Base-by-base conservation (phyloP, 2,797 vertebrate genomes). In the Anolis apletophallus region DNA sequence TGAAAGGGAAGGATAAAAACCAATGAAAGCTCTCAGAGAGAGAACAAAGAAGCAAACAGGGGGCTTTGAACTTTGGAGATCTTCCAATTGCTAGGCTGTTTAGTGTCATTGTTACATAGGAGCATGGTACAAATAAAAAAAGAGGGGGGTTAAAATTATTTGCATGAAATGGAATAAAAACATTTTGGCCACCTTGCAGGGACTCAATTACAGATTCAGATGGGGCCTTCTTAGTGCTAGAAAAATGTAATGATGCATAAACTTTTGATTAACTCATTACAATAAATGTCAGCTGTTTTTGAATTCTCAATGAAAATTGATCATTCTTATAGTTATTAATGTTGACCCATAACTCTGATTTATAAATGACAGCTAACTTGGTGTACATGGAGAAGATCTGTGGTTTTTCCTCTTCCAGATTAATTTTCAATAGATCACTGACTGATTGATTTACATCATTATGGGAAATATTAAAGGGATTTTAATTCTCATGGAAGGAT, bases 21-120 rank as follows among this genome's bases (percentile, higher is more conserved):
- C 57, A 77, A 67, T 81, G 72, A 82, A 87, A 71, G 36, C 3
- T 84, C 5, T 68, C 12, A 85, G 29, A 77, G 88, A 13, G 0
- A 61, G 21, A 90, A 34, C 67, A 84, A 81, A 8, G 12, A 79
- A 19, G 3, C 0, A 32, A 0, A 1, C 8, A 2, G 13, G 89
- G 76, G 77, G 13, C 83, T 90, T 89, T 83, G 88, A 64, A 79
- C 46, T 64, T 21, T 71, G 76, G 40, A 69, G 61, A 71, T 81
- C 73, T 0, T 1, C 19, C 0, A 80, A 0, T 0, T 74, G 11
- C 3, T 55, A 80, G 55, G 32, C 84, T 52, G 86, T 64, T 52
- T 73, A 36, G 5, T 84, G 1, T 1, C n/a, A 19, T 26, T 85
- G 32, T 78, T 52, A 40, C 26, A 54, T 11, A 36, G 23, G 46